These are phyloP conservation scores for Oppia nitens DNA, from an alignment of 1,140 invertebrate genomes.

Conservation along the genomic window DNA sequence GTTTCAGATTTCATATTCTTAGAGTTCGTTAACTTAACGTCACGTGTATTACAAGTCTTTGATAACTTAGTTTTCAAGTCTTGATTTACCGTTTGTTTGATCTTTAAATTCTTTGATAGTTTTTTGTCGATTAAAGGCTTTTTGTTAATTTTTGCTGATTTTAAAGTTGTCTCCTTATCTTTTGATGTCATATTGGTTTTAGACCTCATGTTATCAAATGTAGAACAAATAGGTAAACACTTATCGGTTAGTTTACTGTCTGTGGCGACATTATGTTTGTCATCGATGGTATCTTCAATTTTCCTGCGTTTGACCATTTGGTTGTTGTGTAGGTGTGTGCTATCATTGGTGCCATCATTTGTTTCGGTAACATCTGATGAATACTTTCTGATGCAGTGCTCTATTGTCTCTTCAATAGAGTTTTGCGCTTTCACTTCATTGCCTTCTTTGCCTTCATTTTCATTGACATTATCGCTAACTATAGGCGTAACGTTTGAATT, in stretches of 20 bases:
- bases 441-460: too few species aligned
- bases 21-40: neutral
- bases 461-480: too few species aligned
- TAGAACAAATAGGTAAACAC: neutral
- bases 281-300: neutral
- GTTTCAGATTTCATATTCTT: neutral
- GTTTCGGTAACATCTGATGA: slow-evolving; percentile 33
- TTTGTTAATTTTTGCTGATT: neutral
- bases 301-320: neutral
- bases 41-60: neutral
- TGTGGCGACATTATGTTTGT: neutral
- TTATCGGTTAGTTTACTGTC: neutral
- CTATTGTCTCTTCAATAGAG: slow-evolving; percentile 17
- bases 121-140: neutral
- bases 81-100: neutral
- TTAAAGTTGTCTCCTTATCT: neutral
- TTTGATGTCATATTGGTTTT: neutral
- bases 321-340: slow-evolving; percentile 21
- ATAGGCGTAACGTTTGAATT: neutral
- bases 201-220: neutral
- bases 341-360: too few species aligned
- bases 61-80: neutral
- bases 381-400: slow-evolving; percentile 20
- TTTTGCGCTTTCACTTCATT: slow-evolving; percentile 1
- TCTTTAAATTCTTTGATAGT: neutral